phyloP scores from a whole-genome alignment of 2,113 vertebrate species.

The Columba livia region DNA sequence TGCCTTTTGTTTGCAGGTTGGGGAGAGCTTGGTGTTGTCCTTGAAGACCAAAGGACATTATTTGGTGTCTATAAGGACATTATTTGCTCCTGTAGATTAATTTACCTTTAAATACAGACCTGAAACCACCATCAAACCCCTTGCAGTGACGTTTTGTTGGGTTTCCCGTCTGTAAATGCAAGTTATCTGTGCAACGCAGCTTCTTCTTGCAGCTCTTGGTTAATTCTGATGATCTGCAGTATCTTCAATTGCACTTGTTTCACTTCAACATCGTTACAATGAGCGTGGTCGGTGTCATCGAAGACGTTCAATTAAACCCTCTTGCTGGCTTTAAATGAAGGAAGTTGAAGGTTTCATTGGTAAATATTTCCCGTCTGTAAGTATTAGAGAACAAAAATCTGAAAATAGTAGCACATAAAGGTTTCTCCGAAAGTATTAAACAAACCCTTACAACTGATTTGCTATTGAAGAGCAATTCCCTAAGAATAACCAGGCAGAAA shows the following conservation, averaged over 20 bases:
- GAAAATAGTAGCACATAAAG: not conserved
- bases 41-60: not conserved
- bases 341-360: not conserved
- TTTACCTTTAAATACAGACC: not conserved
- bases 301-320: not conserved
- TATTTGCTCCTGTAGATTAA: not conserved
- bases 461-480: not conserved
- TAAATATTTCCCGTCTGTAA: not conserved
- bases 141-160: not conserved
- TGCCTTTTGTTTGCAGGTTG: not conserved
- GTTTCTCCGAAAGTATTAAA: not conserved
- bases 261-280: too few species aligned
- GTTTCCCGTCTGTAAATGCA: not conserved
- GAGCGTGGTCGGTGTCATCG: not conserved
- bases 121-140: not conserved
- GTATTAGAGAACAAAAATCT: not conserved
- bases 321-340: not conserved
- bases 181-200: not conserved
- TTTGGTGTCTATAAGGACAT: not conserved
- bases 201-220: not conserved
- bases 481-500: not conserved
- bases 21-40: not conserved
- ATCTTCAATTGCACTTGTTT: not conserved
- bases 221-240: not conserved
- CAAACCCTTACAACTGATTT: not conserved